Conservation (phyloP, 2,113 vertebrate genomes). For the Neotoma lepida region DNA sequence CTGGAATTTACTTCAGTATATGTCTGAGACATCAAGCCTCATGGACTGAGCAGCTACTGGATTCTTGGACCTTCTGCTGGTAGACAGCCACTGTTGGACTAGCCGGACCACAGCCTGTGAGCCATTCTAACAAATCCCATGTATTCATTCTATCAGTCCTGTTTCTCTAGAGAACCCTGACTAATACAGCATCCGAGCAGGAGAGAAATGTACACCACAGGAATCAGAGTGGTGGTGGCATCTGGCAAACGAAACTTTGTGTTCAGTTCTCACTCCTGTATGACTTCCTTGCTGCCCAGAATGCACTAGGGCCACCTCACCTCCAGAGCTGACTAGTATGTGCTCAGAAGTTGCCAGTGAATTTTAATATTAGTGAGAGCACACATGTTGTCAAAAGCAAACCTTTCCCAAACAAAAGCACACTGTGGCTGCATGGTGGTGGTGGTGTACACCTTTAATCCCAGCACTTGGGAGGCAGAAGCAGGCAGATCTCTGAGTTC, state of each 20-base stretch:
- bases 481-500: background rate
- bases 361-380: background rate
- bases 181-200: background rate
- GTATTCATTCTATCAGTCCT: background rate
- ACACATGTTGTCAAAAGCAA: background rate
- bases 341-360: background rate
- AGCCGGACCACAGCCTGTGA: background rate
- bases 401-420: background rate
- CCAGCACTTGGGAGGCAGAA: background rate
- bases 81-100: background rate
- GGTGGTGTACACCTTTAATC: background rate
- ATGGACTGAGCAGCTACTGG: background rate
- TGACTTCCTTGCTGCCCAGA: background rate
- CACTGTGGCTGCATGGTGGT: background rate
- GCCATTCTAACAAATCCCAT: background rate
- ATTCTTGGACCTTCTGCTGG: background rate
- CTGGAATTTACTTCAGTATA: no score
- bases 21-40: background rate
- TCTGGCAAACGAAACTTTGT: background rate
- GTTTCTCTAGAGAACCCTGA: background rate
- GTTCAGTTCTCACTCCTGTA: background rate
- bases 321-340: background rate
- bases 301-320: background rate
- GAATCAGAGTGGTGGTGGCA: background rate
- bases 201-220: background rate